phyloP scores from a whole-genome alignment of 2,113 vertebrate species.

The Oplegnathus fasciatus region DNA sequence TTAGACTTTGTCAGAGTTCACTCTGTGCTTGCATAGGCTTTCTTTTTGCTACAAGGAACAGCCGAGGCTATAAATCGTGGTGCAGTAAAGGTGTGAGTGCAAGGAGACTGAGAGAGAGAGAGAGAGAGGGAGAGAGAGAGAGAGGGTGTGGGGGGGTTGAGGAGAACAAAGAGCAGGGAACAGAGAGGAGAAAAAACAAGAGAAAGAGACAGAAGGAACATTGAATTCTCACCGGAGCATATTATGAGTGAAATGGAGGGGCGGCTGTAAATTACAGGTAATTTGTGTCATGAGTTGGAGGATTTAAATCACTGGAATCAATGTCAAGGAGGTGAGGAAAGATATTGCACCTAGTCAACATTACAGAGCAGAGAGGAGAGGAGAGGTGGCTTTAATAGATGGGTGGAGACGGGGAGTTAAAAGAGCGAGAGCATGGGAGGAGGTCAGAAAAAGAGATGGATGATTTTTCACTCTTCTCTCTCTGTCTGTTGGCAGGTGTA shows the following conservation, averaged over 20 bases:
- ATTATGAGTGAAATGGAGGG: constrained; percentile 73
- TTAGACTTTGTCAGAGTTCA: constrained; percentile 44
- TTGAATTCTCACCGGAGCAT: constrained; percentile 77
- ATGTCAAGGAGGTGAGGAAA: constrained; percentile 69
- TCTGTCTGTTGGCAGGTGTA: constrained; percentile 50
- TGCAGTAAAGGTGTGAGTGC: constrained; percentile 53
- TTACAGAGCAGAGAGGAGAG: constrained; percentile 47
- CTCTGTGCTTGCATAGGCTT: constrained; percentile 43
- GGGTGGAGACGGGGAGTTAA: constrained; percentile 49
- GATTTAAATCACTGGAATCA: constrained; percentile 78
- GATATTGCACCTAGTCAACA: constrained; percentile 59
- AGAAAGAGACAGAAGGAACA: constrained; percentile 56
- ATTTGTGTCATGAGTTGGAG: constrained; percentile 76
- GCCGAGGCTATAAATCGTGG: constrained; percentile 61
- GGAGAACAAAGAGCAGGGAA: constrained; percentile 63
- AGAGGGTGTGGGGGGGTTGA: too few relatives aligned
- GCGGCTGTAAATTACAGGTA: constrained; percentile 75
- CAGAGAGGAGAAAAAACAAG: constrained; percentile 12
- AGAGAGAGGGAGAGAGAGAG: not conserved
- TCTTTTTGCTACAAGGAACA: constrained; percentile 38
- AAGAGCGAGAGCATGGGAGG: constrained; percentile 51
- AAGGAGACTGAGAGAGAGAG: constrained; percentile 23
- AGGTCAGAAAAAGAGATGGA: constrained; percentile 48
- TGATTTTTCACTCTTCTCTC: constrained; percentile 43
- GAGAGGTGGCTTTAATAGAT: constrained; percentile 50